Conservation (phyloP, 1,140 invertebrate species). For the Drosophila jambulina region DNA sequence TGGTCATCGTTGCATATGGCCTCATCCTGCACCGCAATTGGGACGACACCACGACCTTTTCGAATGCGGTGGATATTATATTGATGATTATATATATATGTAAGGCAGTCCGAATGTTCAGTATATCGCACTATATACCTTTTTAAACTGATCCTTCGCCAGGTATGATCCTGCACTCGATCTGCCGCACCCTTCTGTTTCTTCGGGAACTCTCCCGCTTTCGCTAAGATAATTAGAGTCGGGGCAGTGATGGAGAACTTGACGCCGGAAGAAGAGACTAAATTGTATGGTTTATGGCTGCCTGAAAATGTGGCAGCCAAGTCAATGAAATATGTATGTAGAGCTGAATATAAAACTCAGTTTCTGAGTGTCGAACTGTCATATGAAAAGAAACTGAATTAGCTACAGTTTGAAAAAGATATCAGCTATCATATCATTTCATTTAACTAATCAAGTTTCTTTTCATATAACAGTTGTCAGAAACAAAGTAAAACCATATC, state of each 20-base stretch:
- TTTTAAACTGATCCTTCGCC: background rate
- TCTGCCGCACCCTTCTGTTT: background rate
- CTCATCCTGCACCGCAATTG: background rate
- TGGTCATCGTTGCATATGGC: background rate
- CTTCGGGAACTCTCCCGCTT: background rate
- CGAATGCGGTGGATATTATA: background rate
- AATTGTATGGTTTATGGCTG: no score
- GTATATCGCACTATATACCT: no score
- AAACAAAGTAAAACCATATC: no score
- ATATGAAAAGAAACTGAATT: no score
- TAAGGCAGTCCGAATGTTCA: background rate
- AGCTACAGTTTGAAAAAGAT: no score
- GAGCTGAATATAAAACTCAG: background rate
- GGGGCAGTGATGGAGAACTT: no score
- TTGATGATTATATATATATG: background rate
- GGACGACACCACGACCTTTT: accelerated
- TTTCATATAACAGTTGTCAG: no score
- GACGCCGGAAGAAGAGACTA: background rate
- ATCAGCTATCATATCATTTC: no score
- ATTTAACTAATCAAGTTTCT: no score
- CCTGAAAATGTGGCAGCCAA: background rate
- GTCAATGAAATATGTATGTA: background rate
- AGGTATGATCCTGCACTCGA: background rate
- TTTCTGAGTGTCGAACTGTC: no score
- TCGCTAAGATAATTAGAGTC: no score